These are phyloP conservation scores for Paratrypauchen microcephalus DNA, from an alignment of 2,797 vertebrate genomes.

Conservation along the genomic window DNA sequence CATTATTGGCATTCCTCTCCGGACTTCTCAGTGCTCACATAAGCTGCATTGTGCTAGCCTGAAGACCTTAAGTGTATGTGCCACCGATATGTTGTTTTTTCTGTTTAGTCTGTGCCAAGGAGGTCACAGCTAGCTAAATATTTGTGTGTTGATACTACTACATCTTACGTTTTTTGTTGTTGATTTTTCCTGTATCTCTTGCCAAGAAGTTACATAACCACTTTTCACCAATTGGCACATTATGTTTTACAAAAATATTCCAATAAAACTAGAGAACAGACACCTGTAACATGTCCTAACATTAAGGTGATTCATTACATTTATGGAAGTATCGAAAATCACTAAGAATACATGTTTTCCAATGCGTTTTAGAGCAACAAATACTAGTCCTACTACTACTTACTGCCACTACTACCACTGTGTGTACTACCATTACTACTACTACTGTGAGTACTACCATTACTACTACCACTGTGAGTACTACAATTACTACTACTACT, in stretches of 20 bases:
- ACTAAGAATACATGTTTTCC: too few species aligned
- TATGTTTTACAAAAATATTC: slow-evolving; percentile 13
- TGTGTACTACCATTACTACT: too few species aligned
- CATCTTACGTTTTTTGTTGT: slow-evolving; percentile 22
- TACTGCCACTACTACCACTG: too few species aligned
- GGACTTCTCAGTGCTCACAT: slow-evolving; percentile 35
- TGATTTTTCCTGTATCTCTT: not conserved
- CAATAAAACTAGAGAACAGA: slow-evolving; percentile 2
- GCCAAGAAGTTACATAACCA: slow-evolving; percentile 39
- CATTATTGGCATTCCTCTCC: slow-evolving; percentile 55
- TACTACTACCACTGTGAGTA: too few species aligned
- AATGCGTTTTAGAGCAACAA: too few species aligned
- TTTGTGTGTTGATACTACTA: slow-evolving; percentile 36
- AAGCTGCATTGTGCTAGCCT: slow-evolving; percentile 20
- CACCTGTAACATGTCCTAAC: slow-evolving; percentile 10
- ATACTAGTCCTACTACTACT: too few species aligned
- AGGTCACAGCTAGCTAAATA: slow-evolving; percentile 42
- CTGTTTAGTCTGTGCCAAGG: slow-evolving; percentile 9
- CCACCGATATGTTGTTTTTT: slow-evolving; percentile 26
- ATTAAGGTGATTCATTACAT: slow-evolving; percentile 6
- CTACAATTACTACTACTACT: too few species aligned
- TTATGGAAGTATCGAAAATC: too few species aligned
- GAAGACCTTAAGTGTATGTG: slow-evolving; percentile 15
- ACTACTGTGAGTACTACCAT: too few species aligned
- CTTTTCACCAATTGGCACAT: slow-evolving; percentile 18